Conservation (phyloP, 2,113 vertebrate genomes). For the Chinchilla lanigera region DNA sequence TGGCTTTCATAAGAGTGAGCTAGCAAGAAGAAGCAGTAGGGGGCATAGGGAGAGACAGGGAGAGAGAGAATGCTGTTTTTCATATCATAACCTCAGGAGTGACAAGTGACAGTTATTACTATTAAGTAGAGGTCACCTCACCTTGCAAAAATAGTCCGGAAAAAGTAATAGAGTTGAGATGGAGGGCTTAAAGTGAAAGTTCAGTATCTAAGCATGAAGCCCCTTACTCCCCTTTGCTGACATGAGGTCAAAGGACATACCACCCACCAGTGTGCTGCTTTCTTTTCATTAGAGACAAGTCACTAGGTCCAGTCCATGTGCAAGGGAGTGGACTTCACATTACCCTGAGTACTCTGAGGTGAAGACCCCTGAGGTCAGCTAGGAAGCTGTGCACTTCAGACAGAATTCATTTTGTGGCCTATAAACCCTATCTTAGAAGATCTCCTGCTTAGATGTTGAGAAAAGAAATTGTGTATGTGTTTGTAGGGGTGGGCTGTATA, state of each 20-base stretch:
- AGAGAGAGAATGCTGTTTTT: not conserved
- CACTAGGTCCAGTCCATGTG: not conserved
- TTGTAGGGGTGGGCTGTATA: not conserved
- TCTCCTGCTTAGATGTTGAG: not conserved
- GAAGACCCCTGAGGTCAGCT: not conserved
- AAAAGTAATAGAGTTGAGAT: constrained; percentile 36
- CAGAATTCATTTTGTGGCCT: not conserved
- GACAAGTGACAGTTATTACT: not conserved
- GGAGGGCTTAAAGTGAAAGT: not conserved
- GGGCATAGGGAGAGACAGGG: no score
- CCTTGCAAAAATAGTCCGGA: constrained; percentile 17
- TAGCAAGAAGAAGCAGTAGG: not conserved
- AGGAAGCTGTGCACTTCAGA: not conserved
- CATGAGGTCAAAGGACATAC: not conserved
- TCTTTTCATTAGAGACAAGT: not conserved
- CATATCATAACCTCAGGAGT: not conserved
- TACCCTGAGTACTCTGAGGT: not conserved
- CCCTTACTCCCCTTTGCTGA: not conserved
- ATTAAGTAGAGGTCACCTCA: constrained; percentile 46
- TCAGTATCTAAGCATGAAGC: constrained; percentile 38
- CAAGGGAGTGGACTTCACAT: not conserved
- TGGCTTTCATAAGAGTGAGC: not conserved
- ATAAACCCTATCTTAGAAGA: not conserved
- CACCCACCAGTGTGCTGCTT: not conserved
- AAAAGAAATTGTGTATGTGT: not conserved